Conservation (phyloP, 2,113 vertebrate genomes). For the Mesoclemmys tuberculata region DNA sequence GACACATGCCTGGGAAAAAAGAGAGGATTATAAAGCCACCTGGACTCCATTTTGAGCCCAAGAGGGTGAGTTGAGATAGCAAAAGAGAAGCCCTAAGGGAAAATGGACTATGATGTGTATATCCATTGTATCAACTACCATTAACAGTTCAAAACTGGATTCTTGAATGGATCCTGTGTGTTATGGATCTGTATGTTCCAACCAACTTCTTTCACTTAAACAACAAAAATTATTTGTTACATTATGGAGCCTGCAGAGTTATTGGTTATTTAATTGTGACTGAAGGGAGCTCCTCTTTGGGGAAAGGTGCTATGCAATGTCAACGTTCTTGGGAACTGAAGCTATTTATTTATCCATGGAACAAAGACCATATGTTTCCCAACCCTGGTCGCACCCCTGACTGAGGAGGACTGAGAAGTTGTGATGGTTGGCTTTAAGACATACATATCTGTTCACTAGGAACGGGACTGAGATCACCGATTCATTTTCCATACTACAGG, state of each 20-base stretch:
- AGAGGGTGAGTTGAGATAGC: background rate
- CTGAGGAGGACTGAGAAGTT: background rate
- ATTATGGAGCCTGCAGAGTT: background rate
- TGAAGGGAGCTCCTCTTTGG: background rate
- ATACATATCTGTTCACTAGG: background rate
- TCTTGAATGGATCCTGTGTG: background rate
- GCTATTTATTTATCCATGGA: background rate
- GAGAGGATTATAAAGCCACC: fast-evolving
- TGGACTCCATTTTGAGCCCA: fast-evolving
- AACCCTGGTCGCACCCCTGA: background rate
- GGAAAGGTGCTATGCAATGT: background rate
- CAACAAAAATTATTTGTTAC: background rate
- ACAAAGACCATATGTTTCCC: background rate
- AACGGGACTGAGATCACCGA: background rate
- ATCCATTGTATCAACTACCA: background rate
- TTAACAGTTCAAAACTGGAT: background rate
- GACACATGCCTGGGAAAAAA: background rate
- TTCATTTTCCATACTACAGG: fast-evolving
- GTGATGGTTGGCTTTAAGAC: fast-evolving
- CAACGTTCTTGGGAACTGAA: background rate
- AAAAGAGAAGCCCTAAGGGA: background rate
- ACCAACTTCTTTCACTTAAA: background rate
- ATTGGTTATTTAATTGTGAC: background rate
- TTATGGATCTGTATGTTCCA: background rate
- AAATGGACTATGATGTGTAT: background rate